These are phyloP conservation scores for Eulacestoma nigropectus DNA, from an alignment of 2,113 vertebrate genomes.

Conservation along the genomic window DNA sequence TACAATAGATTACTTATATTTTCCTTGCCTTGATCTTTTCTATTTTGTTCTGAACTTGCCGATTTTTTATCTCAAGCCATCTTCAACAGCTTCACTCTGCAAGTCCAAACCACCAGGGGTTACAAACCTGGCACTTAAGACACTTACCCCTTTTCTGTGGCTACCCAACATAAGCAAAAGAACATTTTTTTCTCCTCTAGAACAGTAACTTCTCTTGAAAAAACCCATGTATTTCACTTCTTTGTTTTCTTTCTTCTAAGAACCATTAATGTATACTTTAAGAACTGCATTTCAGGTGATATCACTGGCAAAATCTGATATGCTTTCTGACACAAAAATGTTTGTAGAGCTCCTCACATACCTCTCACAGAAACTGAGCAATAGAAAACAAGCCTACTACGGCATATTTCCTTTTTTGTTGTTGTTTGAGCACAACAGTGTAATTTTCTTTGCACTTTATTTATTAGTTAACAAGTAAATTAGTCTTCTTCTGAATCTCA, in stretches of 20 bases:
- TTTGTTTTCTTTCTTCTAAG: background rate
- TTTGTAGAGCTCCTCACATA: background rate
- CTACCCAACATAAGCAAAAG: background rate
- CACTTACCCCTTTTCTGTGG: background rate
- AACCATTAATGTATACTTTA: background rate
- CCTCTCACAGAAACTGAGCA: background rate
- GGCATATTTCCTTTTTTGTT: background rate
- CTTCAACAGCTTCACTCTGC: background rate
- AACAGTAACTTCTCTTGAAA: background rate
- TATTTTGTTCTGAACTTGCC: background rate
- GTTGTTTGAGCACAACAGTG: background rate
- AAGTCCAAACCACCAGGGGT: background rate
- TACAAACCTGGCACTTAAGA: background rate
- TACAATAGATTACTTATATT: background rate
- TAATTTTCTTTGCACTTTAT: background rate
- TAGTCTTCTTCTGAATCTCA: background rate
- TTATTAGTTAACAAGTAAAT: background rate
- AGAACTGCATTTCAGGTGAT: background rate
- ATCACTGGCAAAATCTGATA: background rate
- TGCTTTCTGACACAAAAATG: background rate
- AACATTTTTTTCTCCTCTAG: background rate
- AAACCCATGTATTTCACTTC: background rate
- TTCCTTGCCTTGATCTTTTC: background rate
- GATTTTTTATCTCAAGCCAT: background rate
- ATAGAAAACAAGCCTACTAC: background rate